Evolutionary conservation across 1,140 invertebrate species (phyloP).

Genomic region (Eufriesea mexicana): DNA sequence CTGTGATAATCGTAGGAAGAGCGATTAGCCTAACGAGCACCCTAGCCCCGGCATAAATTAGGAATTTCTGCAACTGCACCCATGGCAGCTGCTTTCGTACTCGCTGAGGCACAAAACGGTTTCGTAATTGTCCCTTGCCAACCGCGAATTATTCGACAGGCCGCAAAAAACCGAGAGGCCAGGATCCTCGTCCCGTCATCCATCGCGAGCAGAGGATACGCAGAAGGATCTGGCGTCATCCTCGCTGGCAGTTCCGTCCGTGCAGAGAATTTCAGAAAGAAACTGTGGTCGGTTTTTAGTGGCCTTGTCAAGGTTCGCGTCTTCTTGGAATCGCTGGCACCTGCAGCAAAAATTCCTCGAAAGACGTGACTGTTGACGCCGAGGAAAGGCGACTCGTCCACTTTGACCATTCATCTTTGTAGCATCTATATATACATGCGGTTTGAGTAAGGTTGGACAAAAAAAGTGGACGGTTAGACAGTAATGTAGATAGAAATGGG

Average conservation of each 20-base stretch:
- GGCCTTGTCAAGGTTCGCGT: conserved; percentile 73
- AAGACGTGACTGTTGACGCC: background rate
- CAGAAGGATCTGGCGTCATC: conserved; percentile 43
- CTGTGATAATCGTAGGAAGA: conserved; percentile 2
- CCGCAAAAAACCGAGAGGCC: conserved; percentile 60
- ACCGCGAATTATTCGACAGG: conserved; percentile 57
- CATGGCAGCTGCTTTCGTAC: background rate
- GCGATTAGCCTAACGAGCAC: conserved; percentile 25
- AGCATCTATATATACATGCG: no score
- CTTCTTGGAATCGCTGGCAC: conserved; percentile 68
- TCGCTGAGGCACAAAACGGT: background rate
- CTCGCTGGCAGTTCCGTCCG: conserved; percentile 42
- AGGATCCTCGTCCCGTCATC: conserved; percentile 17
- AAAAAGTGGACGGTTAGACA: no score
- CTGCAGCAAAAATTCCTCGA: conserved; percentile 41
- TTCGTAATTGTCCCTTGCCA: conserved; percentile 40
- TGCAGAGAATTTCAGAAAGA: conserved; percentile 71
- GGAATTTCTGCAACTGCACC: background rate
- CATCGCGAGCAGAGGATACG: conserved; percentile 17
- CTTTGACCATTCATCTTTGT: no score
- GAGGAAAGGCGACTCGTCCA: no score
- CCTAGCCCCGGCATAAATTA: background rate
- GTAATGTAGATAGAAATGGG: no score
- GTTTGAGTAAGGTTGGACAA: no score
- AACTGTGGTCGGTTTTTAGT: conserved; percentile 70